These are phyloP conservation scores for Parambassis ranga DNA, from an alignment of 2,797 vertebrate species.

Conservation along the genomic window DNA sequence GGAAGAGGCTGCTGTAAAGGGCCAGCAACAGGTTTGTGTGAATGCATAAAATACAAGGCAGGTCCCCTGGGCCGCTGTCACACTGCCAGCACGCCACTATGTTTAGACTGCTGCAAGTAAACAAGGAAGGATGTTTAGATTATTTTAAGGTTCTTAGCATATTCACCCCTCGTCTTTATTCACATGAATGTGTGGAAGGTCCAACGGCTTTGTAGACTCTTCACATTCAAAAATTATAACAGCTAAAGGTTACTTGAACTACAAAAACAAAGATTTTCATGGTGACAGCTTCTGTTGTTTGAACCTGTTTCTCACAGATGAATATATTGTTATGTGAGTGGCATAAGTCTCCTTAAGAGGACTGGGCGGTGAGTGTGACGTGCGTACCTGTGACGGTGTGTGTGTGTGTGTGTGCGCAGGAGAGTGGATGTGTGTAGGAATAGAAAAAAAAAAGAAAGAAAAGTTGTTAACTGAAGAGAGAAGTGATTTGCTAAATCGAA, in stretches of 20 bases:
- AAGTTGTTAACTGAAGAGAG: no score
- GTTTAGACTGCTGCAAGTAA: slow-evolving; percentile 32
- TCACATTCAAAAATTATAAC: neutral
- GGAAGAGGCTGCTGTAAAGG: slow-evolving; percentile 24
- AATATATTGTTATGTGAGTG: no score
- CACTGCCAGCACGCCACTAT: slow-evolving; percentile 9
- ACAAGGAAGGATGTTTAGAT: slow-evolving; percentile 28
- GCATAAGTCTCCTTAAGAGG: no score
- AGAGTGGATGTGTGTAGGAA: no score
- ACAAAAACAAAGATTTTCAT: neutral
- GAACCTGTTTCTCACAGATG: no score
- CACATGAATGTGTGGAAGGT: neutral
- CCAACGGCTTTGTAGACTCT: neutral
- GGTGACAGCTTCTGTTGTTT: no score
- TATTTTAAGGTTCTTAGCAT: slow-evolving; percentile 17
- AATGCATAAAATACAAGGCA: slow-evolving; percentile 51
- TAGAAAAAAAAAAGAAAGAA: no score
- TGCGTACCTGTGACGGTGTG: no score
- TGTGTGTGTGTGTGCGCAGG: no score
- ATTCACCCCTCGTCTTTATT: slow-evolving; percentile 19
- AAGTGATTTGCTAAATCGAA: no score
- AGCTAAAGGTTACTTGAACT: neutral
- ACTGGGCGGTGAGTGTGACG: no score
- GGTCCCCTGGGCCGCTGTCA: slow-evolving; percentile 45
- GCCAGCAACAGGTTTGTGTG: slow-evolving; percentile 44